Base-by-base conservation (phyloP, 92 coral and sea anemone species). In the Chrysogorgia sp. region DNA sequence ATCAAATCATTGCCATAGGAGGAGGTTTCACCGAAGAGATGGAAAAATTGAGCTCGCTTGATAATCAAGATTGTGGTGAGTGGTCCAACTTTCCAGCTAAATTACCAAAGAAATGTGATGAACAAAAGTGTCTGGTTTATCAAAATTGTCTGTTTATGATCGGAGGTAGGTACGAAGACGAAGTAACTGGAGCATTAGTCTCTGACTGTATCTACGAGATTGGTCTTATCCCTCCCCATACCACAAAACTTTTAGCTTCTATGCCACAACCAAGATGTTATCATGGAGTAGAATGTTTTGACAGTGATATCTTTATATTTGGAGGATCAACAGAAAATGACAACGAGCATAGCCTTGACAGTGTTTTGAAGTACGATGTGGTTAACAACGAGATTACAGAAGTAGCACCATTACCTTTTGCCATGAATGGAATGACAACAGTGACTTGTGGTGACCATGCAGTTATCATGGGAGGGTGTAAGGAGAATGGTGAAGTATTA, bases 371-470 rank as follows among this genome's bases (percentile, higher is more conserved):
- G 22, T 71, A 71, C 14, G 77, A 71, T 9, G 8, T 71, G 2
- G 20, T 61, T 43, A 28, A 71, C 40, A 71, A 48, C 29, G 63
- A 48, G n/a, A 33, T 22, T 26, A 71, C 19, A 30, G 40, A 34
- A 71, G 3, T 25, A 10, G 32, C 29, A 48, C 21, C 77, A 34
- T 52, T 71, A 32, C 77, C 62, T 1, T 71, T 24, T 34, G 28
- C 22, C 7, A 57, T 71, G 4, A 41, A 35, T 30, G 62, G 37
- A 7, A 71, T 71, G 77, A 26, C 77, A n/a, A 47, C 77, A 26
- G 77, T 71, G 7, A 48, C 41, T 2, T 71, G 77, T 2, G 34
- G 19, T 30, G 55, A 21, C n/a, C 24, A 25, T 28, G 48, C 48
- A 13, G 62, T 71, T 3, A 23, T 52, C 26, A 49, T 71, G 4